Evolutionary conservation across 2,797 vertebrate genomes (phyloP), one percentile per base, ranked within the genome.

Genomic region (Poeciliopsis turneri): DNA sequence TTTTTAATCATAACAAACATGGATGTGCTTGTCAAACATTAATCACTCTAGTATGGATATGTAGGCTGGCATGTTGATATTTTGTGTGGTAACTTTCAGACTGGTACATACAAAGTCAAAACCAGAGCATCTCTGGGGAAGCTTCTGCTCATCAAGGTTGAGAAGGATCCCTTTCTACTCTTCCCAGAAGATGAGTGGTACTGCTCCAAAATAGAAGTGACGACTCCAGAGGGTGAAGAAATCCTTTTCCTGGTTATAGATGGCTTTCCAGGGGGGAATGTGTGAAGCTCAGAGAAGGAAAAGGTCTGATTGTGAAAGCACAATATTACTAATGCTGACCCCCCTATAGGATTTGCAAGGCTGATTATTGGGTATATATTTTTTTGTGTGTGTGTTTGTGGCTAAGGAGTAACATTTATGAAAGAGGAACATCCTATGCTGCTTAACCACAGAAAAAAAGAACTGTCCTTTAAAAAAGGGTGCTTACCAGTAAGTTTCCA

Each of bases 201-300:
- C 89, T 93, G 93, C 79, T 88, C 90, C 68, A 90, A 88, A 82
- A 74, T 94, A 16, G 83, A 77, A 41, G 90, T 92, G 84, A 94
- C 78, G 5, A 92, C 93, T 3, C 93, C 92, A 2, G 90, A 94
- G 6, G 84, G 78, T 20, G 88, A 92, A 0, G 74, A 36, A 2
- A 30, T 92, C 16, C 75, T 90, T 74, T 95, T 95, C 78, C 93
- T 71, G 94, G 94, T 74, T 82, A 94, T 82, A 89, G 86, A 81
- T 95, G 95, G 94, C 78, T 95, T 53, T 88, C 82, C 68, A 88
- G 87, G 7, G 86, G 89, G n/a, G 87, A 93, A 41, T 5, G 70
- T 15, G 87, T 94, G 76, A 89, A 92, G 84, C 89, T 95, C 75
- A 88, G 93, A 85, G 94, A 90, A 72, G 94, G 94, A 11, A 90